phyloP scores from a whole-genome alignment of 2,888 invertebrate genomes.

The Muschampia plurimacula region DNA sequence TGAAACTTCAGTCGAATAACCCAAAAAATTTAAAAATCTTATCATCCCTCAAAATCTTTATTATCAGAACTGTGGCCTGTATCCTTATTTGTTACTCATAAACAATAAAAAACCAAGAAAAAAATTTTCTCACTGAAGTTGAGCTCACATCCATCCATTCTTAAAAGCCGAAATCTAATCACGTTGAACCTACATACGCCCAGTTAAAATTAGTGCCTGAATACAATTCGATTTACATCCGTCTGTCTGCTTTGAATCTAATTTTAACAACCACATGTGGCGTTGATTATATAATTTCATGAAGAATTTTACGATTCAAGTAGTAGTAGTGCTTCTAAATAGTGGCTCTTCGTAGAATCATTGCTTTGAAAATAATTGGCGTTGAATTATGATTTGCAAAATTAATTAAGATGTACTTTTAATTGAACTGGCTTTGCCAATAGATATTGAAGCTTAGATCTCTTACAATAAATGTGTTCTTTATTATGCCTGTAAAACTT shows the following conservation, averaged over 20 bases:
- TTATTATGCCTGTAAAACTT: too few relatives aligned
- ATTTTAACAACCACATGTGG: conserved; percentile 34
- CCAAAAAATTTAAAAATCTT: too few relatives aligned
- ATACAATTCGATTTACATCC: conserved; percentile 29
- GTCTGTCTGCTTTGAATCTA: conserved; percentile 31
- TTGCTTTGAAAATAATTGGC: background rate
- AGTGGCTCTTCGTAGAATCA: conserved; percentile 12
- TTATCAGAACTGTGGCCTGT: too few relatives aligned
- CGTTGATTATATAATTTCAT: conserved; percentile 23
- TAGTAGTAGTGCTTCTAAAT: conserved; percentile 1
- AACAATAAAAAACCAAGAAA: too few relatives aligned
- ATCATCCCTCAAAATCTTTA: too few relatives aligned
- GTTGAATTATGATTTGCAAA: background rate
- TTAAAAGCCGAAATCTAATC: background rate
- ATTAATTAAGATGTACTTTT: background rate
- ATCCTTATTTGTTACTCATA: too few relatives aligned
- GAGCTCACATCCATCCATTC: too few relatives aligned
- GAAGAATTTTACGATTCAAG: conserved; percentile 23
- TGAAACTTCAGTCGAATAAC: too few relatives aligned
- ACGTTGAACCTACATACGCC: background rate
- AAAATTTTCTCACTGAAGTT: background rate
- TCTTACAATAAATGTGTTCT: too few relatives aligned
- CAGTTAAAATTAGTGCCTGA: conserved; percentile 35
- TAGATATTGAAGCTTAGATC: too few relatives aligned
- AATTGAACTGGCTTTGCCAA: background rate